Base-by-base conservation (phyloP, 2,113 vertebrate species). In the Heterocephalus glaber region DNA sequence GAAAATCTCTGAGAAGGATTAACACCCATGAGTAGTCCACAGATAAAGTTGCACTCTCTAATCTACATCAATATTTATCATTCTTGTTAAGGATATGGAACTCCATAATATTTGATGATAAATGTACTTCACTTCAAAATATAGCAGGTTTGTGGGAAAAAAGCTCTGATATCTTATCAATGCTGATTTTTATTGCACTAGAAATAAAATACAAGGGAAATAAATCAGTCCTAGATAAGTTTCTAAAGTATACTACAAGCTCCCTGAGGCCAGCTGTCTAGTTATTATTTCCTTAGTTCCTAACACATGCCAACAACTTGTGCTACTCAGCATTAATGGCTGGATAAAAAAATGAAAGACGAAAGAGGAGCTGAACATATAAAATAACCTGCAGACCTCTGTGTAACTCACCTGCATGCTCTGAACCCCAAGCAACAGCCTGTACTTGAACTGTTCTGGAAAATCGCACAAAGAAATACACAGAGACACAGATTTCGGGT, bases 1-100 rank as follows among this genome's bases (percentile, higher is more conserved):
- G 94, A 95, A 93, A 93, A 94, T 92, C 72, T 93, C 80, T 94
- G 60, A 94, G 85, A 85, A 88, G 65, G 60, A 96, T 96, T 96
- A 96, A 95, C 93, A 97, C 61, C 91, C 93, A 86, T 72, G 88
- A 96, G 88, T 61, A 96, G 92, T 94, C 77, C 60, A 41, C 80
- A 82, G 94, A 95, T 90, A 94, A 95, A 85, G 88, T 72, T 94
- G 90, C 41, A 63, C 52, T 94, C 58, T 97, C 33, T 44, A 65
- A 65, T 92, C 70, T 85, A 65, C 49, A 38, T 97, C 95, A 96
- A 91, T 97, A 95, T 97, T 97, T 96, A 97, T 96, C 63, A 47
- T 94, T n/a, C 82, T 95, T 92, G 35, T 86, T 97, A 72, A 92
- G 35, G 49, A 94, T 92, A 95, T 88, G 52, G 83, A 95, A 82